Evolutionary conservation across 2,797 vertebrate species (phyloP).

Genomic region (Molossus alvarezi): DNA sequence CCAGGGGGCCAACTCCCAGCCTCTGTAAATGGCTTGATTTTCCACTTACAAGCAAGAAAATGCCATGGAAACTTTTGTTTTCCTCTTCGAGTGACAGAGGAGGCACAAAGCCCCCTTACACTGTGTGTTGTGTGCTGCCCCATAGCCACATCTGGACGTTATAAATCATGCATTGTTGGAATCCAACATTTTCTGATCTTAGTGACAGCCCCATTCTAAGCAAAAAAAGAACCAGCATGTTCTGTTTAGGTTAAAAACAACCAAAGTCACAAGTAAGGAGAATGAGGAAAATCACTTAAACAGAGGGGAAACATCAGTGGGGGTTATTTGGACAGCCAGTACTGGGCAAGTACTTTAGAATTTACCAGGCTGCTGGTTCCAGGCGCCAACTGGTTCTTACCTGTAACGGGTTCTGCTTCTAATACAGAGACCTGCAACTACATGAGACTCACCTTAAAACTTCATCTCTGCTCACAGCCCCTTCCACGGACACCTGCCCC

Average conservation of each 20-base stretch:
- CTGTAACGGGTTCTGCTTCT: neutral
- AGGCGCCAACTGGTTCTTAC: neutral
- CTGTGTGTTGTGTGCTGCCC: conserved; percentile 45
- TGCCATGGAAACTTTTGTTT: conserved; percentile 83
- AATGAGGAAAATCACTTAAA: conserved; percentile 42
- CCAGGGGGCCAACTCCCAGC: conserved; percentile 10
- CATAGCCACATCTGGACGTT: conserved; percentile 66
- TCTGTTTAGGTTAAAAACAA: conserved; percentile 63
- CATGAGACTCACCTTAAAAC: neutral
- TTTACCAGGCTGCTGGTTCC: conserved; percentile 3
- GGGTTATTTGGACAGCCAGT: conserved; percentile 50
- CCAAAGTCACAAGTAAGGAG: conserved; percentile 68
- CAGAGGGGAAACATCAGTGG: neutral
- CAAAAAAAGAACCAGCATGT: conserved; percentile 70
- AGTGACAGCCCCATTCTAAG: conserved; percentile 65
- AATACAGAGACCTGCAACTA: neutral
- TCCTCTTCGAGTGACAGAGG: conserved; percentile 57
- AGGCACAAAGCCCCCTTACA: conserved; percentile 41
- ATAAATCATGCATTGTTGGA: conserved; percentile 77
- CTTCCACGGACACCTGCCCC: neutral
- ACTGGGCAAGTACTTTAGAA: conserved; percentile 63
- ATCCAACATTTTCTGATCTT: conserved; percentile 75
- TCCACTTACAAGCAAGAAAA: conserved; percentile 76
- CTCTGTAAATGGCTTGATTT: conserved; percentile 73
- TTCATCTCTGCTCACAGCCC: neutral